Conservation (phyloP, 2,113 vertebrate genomes). For the Vidua macroura region DNA sequence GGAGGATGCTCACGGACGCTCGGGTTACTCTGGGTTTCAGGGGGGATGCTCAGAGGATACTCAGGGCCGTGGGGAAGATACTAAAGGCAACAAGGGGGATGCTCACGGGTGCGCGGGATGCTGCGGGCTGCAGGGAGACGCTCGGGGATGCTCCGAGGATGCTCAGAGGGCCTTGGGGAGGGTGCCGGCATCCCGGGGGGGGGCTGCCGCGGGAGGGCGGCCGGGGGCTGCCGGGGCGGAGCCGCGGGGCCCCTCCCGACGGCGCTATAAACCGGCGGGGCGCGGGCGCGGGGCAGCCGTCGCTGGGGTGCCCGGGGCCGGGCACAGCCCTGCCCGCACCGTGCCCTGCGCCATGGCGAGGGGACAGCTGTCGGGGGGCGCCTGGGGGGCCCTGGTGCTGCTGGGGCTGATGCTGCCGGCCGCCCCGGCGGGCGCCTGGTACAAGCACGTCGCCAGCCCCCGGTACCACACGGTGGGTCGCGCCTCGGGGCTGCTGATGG, state of each 20-base stretch:
- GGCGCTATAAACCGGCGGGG: background rate
- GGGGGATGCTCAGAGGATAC: background rate
- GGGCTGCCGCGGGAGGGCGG: background rate
- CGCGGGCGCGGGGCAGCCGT: too few species aligned
- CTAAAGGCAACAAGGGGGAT: background rate
- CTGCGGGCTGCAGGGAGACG: background rate
- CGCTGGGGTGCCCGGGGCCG: too few species aligned
- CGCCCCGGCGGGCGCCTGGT: too few species aligned
- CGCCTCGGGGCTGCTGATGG: too few species aligned
- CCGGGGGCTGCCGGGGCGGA: background rate
- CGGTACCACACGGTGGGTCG: too few species aligned
- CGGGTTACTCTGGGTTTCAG: background rate
- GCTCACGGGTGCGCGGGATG: background rate
- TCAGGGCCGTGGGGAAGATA: background rate
- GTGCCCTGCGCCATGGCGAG: too few species aligned
- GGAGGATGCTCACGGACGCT: background rate
- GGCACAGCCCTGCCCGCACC: too few species aligned
- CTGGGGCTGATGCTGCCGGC: too few species aligned
- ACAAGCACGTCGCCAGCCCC: too few species aligned
- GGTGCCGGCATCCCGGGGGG: background rate
- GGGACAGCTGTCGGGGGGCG: too few species aligned
- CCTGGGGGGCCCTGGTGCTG: too few species aligned
- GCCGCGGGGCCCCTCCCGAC: background rate
- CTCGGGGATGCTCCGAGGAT: background rate
- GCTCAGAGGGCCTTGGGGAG: background rate